Base-by-base conservation (phyloP, 2,888 invertebrate species). In the Ochropacha duplaris region DNA sequence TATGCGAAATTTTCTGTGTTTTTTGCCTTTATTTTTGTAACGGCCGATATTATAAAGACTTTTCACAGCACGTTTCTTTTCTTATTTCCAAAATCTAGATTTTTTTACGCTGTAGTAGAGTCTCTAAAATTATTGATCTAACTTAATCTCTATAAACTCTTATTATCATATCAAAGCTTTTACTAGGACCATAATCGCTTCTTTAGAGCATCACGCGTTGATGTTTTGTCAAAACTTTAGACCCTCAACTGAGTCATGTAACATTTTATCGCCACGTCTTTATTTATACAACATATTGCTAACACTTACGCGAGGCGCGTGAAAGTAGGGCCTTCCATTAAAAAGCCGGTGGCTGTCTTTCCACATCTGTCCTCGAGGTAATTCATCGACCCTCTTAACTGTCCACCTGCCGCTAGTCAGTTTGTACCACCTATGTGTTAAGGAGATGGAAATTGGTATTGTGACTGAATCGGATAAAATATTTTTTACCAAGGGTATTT, bases 371-470 rank as follows among this genome's bases (percentile, higher is more conserved):
- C 44, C 44, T 44, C 44, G 44, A 44, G 44, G 76, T 81, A 81
- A 86, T 84, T 76, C 82, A 79, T 82, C 78, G 81, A 77, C 77
- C 80, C 78, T 76, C 68, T 69, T 61, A 66, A 60, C 71, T 65
- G 72, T 72, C 79, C 87, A 87, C 86, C 87, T 87, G 87, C 79
- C 80, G 72, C 86, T 82, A 73, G 76, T 69, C 68, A 73, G 59
- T 6, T 19, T 44, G 9, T 44, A 44, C 44, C 44, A 36, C 36
- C 36, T 36, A 56, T 66, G 59, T 50, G 61, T 66, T 65, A 64
- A 62, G 63, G 64, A 56, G 58, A 59, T 44, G 36, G 55, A 39
- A 24, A 36, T 51, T 26, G 44, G 31, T 44, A 49, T 22, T 31
- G 24, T 24, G 24, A 4, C 5, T 4, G 24, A 24, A n/a, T n/a